Base-by-base conservation (phyloP, 2,797 vertebrate species). In the Gymnothorax reevesii region DNA sequence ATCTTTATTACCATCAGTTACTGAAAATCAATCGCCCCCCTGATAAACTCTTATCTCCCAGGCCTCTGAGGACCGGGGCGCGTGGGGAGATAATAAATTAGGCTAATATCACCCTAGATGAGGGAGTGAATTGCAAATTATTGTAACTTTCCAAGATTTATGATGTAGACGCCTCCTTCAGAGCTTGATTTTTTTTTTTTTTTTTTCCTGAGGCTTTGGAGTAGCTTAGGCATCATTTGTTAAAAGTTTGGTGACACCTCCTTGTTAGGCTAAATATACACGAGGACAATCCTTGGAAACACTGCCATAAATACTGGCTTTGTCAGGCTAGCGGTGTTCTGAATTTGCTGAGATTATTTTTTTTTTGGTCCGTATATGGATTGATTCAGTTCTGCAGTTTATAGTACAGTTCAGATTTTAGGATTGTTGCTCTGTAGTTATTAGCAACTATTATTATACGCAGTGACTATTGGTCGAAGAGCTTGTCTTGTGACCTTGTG, bases 1-100 rank as follows among this genome's bases (percentile, higher is more conserved):
- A 96, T 97, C 96, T 96, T 97, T 97, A 96, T 97, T 96, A 96
- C 95, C 95, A 96, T 96, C 95, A 95, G 95, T 96, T 96, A 96
- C 96, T 97, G 96, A 96, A 97, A 97, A 97, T 96, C 96, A 96
- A 97, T 97, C 95, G 96, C 92, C 93, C 93, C 95, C 95, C 95
- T 96, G 96, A 97, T 96, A 96, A 96, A 96, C 95, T 96, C 95
- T 97, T 97, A 97, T 96, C 96, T 96, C 92, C 94, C 91, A 89
- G 92, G 95, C 95, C 95, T 95, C 94, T 94, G 94, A 92, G 90
- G 91, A 88, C 92, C 92, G 94, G 93, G 33, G 92, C 90, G 91
- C 90, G 89, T 91, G 59, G 93, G 95, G 94, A 96, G 95, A 96
- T 96, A 96, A 96, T 96, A 97, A 96, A 96, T 97, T 97, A 97